Evolutionary conservation across 1,140 invertebrate genomes (phyloP).

Genomic region (Drosophila micromelanica): DNA sequence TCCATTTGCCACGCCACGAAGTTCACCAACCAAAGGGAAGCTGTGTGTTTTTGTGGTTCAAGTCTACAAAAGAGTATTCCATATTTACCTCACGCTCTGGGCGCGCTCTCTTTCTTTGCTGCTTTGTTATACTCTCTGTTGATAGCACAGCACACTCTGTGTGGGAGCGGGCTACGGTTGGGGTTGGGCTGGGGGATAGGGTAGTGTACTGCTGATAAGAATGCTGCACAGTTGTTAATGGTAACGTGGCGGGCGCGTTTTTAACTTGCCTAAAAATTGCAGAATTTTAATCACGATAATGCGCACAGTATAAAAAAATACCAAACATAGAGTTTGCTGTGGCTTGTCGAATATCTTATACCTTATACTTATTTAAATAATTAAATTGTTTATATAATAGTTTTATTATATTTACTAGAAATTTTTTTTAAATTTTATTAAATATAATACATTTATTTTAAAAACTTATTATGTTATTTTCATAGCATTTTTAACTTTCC

Average conservation of each 20-base stretch:
- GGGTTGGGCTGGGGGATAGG: constrained; percentile 2
- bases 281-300: constrained; percentile 75
- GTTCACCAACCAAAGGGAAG: constrained; percentile 14
- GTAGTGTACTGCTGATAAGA: constrained; percentile 62
- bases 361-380: not conserved
- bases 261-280: constrained; percentile 55
- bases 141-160: constrained; percentile 15
- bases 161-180: not conserved
- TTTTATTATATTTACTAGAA: too few species aligned
- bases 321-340: constrained; percentile 1
- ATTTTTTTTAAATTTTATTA: too few species aligned
- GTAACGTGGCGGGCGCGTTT: constrained; percentile 36
- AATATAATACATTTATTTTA: too few species aligned
- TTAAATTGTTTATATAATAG: too few species aligned
- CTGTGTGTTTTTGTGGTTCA: constrained; percentile 7
- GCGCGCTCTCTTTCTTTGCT: constrained; percentile 10
- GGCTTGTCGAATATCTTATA: not conserved
- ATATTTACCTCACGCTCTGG: not conserved
- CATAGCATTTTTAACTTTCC: too few species aligned
- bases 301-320: constrained; percentile 51
- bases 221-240: constrained; percentile 71
- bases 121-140: constrained; percentile 38
- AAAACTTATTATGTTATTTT: too few species aligned
- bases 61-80: constrained; percentile 10
- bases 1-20: too few species aligned